These are phyloP conservation scores for Panzeria rudis DNA, from an alignment of 2,888 invertebrate genomes.

Conservation along the genomic window DNA sequence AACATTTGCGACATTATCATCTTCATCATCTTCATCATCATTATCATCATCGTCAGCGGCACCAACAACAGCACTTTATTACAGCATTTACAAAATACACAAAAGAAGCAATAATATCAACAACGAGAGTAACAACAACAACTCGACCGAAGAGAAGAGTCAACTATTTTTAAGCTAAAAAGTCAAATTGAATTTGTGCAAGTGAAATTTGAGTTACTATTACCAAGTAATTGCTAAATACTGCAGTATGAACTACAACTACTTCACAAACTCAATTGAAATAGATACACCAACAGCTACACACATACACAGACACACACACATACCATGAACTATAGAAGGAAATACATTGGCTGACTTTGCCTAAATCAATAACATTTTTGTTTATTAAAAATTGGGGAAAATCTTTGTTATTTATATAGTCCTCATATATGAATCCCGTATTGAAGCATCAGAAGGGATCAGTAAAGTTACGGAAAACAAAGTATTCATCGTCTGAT, in stretches of 20 bases:
- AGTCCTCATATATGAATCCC: background rate
- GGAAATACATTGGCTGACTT: constrained; percentile 50
- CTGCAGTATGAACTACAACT: constrained; percentile 37
- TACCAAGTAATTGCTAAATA: constrained; percentile 38
- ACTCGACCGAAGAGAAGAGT: constrained; percentile 30
- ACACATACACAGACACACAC: background rate
- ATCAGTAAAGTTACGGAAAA: constrained; percentile 22
- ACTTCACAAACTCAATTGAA: constrained; percentile 5
- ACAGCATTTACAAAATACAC: constrained; percentile 13
- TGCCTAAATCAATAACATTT: constrained; percentile 60
- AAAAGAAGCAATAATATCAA: constrained; percentile 6
- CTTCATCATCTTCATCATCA: background rate
- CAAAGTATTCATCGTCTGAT: constrained; percentile 62
- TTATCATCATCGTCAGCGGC: background rate
- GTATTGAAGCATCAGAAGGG: constrained; percentile 4
- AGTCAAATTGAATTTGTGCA: constrained; percentile 75
- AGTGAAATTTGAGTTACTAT: constrained; percentile 69
- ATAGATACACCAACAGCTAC: constrained; percentile 2
- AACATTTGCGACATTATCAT: constrained; percentile 19
- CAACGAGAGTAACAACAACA: constrained; percentile 18
- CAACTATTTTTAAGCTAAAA: constrained; percentile 66
- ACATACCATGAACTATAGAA: constrained; percentile 10
- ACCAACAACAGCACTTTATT: background rate
- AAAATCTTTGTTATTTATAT: constrained; percentile 35
- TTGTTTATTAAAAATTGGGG: constrained; percentile 21